These are phyloP conservation scores for Ptychadena robeensis DNA, from an alignment of 2,797 vertebrate species.

Conservation along the genomic window DNA sequence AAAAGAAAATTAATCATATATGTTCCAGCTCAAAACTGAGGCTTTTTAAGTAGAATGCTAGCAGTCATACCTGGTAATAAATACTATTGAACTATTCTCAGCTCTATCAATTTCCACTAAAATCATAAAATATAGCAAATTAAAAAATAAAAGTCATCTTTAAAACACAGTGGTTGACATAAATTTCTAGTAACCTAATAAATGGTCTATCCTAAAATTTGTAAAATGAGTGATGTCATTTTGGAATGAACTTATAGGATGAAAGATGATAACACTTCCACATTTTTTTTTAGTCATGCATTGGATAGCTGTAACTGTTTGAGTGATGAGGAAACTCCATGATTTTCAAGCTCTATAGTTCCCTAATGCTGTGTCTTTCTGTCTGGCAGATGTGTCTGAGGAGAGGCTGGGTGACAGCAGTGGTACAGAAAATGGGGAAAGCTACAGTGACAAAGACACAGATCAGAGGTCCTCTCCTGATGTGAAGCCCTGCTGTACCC, in stretches of 20 bases:
- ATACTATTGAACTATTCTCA: too few relatives aligned
- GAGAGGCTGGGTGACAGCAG: constrained; percentile 82
- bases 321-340: too few relatives aligned
- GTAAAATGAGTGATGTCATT: neutral
- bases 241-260: neutral
- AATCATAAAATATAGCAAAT: too few relatives aligned
- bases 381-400: constrained; percentile 81
- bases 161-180: too few relatives aligned
- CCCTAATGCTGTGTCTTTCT: constrained; percentile 54
- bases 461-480: constrained; percentile 89
- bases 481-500: constrained; percentile 86
- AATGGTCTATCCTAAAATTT: neutral
- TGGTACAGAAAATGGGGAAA: constrained; percentile 80
- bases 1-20: too few relatives aligned
- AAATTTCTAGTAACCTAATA: neutral
- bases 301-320: too few relatives aligned
- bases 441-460: constrained; percentile 89
- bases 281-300: too few relatives aligned
- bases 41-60: too few relatives aligned
- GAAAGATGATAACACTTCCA: neutral
- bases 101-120: too few relatives aligned
- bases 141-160: too few relatives aligned
- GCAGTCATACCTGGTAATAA: too few relatives aligned
- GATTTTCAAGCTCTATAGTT: neutral
- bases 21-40: too few relatives aligned